Evolutionary conservation across 2,797 vertebrate species (phyloP), one percentile per base, ranked within the genome.

Genomic region (Acanthurus tractus): DNA sequence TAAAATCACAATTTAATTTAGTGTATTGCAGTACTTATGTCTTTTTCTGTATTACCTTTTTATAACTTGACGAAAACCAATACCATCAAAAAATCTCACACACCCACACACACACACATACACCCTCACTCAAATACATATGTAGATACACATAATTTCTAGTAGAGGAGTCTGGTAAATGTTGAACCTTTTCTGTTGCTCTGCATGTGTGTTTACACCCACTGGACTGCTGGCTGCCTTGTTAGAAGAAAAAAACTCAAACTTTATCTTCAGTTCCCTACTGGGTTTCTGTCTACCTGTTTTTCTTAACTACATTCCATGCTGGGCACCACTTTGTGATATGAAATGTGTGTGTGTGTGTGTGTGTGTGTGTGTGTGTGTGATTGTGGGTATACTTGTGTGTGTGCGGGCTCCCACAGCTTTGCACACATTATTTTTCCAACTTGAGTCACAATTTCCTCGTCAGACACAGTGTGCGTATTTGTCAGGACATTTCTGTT

Each of bases 271-370:
- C 13, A 44, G 23, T 45, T 63, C 36, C 59, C 70, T 18, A 7
- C 69, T 44, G 62, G 44, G 62, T 44, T 82, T 65, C 48, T 57
- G 42, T 56, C 69, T 66, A 52, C 48, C 63, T 64, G 44, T 71
- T 76, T 65, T 53, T 63, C 50, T 61, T 63, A 72, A 76, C 65
- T n/a, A 48, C 36, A 56, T 64, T 48, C 42, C 79, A 84, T 52
- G 53, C 74, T 78, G 74, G 34, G 71, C 61, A 59, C 20, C 40
- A 58, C 56, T 76, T 78, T 84, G 50, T 77, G 52, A 42, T 46
- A 44, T 23, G 13, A 20, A 17, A 11, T 23, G 29, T 62, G 9
- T 38, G 22, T 36, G 14, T 15, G 46, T 46, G 8, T 48, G 46
- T 46, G 8, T 48, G 25, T 55, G 46, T n/a, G 22, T 42, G 2